A percentile compares a stretch with the other conserved stretches of the same genome.
phyloP scores from a whole-genome alignment of 2,113 vertebrate species.

The Plecturocebus donacophilus region DNA sequence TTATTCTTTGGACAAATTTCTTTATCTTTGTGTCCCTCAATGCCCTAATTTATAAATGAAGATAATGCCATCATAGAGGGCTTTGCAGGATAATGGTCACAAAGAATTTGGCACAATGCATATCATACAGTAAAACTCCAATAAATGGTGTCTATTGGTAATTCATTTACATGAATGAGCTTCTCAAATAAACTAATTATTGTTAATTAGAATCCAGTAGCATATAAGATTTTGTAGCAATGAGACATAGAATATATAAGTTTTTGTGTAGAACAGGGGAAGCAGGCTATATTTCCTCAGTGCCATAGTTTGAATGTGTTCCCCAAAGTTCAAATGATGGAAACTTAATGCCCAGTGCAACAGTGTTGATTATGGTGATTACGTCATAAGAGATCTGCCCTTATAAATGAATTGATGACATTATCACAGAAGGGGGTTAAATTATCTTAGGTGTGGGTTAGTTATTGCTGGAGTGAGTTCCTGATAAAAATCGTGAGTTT shows the following conservation, averaged over 20 bases:
- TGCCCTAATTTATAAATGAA: slow-evolving; percentile 11
- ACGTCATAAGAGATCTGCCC: background rate
- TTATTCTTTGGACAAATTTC: background rate
- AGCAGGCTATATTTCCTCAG: background rate
- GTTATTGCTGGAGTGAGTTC: background rate
- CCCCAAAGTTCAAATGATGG: background rate
- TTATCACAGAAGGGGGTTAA: background rate
- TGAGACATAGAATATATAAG: background rate
- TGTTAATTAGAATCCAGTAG: background rate
- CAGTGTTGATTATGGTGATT: background rate
- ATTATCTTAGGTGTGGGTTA: background rate
- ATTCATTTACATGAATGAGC: background rate
- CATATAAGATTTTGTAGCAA: background rate
- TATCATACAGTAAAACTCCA: background rate
- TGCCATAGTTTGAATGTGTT: background rate
- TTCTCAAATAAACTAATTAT: slow-evolving; percentile 26
- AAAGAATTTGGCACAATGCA: background rate
- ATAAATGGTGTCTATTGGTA: background rate
- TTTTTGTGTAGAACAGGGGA: background rate
- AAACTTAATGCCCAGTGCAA: background rate
- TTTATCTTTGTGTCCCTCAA: background rate
- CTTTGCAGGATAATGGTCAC: background rate
- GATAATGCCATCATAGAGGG: background rate
- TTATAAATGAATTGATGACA: background rate
- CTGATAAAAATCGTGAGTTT: background rate